Evolutionary conservation across 1,140 invertebrate species (phyloP).

Genomic region (Nilaparvata lugens): DNA sequence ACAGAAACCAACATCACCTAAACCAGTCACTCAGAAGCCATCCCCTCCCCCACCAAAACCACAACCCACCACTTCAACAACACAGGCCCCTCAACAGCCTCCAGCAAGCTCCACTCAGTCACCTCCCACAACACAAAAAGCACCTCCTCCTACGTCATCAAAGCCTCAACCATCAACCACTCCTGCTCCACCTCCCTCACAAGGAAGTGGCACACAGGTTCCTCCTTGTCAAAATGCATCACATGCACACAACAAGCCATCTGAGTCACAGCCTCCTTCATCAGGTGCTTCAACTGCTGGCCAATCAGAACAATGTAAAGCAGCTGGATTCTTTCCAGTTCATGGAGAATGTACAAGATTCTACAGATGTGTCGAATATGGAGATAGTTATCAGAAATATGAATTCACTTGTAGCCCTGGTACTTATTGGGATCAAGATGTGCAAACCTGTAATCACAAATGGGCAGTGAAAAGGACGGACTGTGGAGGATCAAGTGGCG

Average conservation of each 20-base stretch:
- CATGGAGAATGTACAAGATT: conserved; percentile 36
- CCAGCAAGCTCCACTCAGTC: neutral
- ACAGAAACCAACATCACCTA: conserved; percentile 3
- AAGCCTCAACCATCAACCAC: neutral
- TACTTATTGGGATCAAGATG: conserved; percentile 39
- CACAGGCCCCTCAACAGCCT: neutral
- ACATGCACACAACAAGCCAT: neutral
- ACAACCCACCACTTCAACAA: neutral
- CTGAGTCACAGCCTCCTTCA: neutral
- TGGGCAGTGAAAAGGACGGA: conserved; percentile 31
- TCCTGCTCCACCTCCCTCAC: neutral
- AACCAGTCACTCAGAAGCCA: neutral
- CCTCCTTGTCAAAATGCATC: neutral
- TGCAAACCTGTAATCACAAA: conserved; percentile 40
- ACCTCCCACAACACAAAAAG: neutral
- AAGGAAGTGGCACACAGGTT: neutral
- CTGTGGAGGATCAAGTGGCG: conserved; percentile 11
- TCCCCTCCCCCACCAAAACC: neutral
- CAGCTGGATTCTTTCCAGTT: conserved; percentile 47
- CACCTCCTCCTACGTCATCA: neutral
- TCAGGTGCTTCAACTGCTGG: neutral
- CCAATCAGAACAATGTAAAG: conserved; percentile 29
- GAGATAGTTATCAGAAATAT: conserved; percentile 36
- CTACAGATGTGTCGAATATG: conserved; percentile 34
- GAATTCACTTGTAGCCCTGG: conserved; percentile 35